These are phyloP conservation scores for Medauroidea extradentata DNA, from an alignment of 1,140 invertebrate genomes.

Conservation along the genomic window DNA sequence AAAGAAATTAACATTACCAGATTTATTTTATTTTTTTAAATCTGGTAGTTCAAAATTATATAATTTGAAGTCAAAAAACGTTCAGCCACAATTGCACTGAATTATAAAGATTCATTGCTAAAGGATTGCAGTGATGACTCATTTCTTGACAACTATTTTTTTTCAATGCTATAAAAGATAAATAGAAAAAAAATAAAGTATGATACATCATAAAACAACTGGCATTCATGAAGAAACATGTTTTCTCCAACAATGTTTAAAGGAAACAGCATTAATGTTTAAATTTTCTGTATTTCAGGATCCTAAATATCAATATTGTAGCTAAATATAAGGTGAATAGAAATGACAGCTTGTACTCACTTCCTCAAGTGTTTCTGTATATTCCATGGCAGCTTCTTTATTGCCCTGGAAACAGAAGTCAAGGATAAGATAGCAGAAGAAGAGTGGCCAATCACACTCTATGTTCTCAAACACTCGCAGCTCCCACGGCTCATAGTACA, in stretches of 20 bases:
- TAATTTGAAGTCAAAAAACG: too few relatives aligned
- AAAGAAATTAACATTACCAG: too few relatives aligned
- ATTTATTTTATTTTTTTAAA: too few relatives aligned
- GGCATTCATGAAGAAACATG: neutral
- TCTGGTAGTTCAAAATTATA: too few relatives aligned
- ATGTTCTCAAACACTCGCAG: conserved; percentile 98
- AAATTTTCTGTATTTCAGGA: neutral
- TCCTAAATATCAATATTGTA: too few relatives aligned
- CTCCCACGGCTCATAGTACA: conserved; percentile 99
- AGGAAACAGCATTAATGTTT: neutral
- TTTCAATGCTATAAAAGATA: too few relatives aligned
- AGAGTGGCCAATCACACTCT: conserved; percentile 99
- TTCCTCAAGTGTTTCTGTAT: conserved; percentile 67
- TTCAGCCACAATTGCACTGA: too few relatives aligned
- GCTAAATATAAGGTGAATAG: too few relatives aligned
- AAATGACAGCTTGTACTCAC: conserved; percentile 31
- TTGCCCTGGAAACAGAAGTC: conserved; percentile 93
- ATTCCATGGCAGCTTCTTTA: conserved; percentile 65
- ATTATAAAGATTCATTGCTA: too few relatives aligned
- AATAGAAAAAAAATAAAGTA: neutral
- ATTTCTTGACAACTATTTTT: too few relatives aligned
- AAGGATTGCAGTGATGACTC: too few relatives aligned
- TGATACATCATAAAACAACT: neutral
- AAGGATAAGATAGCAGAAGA: conserved; percentile 93
- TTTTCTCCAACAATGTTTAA: neutral